A percentile compares a stretch with the other conserved stretches of the same genome.
These are phyloP conservation scores for Cathartes aura DNA, from an alignment of 2,113 vertebrate genomes.

Conservation along the genomic window DNA sequence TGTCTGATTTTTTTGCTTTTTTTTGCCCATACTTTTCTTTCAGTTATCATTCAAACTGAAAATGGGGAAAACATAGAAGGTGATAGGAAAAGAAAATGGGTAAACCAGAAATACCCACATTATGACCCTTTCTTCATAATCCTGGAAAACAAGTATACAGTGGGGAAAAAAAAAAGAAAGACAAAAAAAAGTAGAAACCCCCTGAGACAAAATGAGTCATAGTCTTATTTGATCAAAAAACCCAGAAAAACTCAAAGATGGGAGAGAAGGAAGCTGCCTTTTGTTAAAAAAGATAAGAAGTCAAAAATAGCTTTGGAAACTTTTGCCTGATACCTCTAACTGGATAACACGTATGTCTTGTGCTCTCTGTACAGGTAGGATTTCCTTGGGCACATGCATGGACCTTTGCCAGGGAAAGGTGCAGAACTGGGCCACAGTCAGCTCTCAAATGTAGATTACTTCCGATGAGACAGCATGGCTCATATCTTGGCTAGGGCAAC, in stretches of 20 bases:
- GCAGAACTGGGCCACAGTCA: background rate
- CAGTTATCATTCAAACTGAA: background rate
- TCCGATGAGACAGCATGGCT: background rate
- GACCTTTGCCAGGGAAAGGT: background rate
- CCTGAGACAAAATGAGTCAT: background rate
- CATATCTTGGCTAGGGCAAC: background rate
- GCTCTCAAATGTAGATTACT: background rate
- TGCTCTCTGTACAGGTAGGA: background rate
- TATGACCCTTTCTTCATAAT: background rate
- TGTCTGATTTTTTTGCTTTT: background rate
- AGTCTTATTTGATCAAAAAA: background rate
- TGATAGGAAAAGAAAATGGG: background rate
- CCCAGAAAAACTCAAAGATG: background rate
- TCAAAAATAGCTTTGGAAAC: background rate
- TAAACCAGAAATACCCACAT: background rate
- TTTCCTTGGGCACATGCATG: slow-evolving; percentile 4
- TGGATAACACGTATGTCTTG: background rate
- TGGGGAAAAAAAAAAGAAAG: background rate
- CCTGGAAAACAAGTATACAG: background rate
- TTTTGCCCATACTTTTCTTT: background rate
- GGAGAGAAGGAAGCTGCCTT: background rate
- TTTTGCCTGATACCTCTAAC: background rate
- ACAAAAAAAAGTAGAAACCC: background rate
- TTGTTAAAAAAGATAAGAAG: background rate
- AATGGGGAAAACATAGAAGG: background rate